Evolutionary conservation across 2,113 vertebrate species (phyloP), one percentile per base, ranked within the genome.

Genomic region (Aptenodytes forsteri): DNA sequence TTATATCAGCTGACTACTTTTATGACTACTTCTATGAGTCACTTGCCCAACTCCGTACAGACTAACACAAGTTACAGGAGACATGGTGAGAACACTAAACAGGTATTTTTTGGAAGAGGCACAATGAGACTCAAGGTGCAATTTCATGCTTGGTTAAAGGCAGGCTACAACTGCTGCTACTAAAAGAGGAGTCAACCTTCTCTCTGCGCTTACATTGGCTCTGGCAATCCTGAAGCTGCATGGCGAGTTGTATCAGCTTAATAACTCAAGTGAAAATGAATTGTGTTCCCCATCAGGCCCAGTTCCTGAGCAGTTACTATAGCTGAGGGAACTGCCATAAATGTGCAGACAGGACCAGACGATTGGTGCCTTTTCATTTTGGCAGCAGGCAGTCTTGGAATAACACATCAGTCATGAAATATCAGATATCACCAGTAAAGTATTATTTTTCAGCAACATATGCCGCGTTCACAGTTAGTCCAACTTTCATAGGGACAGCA

Each of bases 71-170:
- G 92, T 92, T 34, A 87, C 30, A 78, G 81, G 64, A 58, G 64
- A 81, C 49, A 1, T 7, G 23, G 12, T 7, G 46, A 93, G 64
- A 94, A 81, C 83, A 86, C 30, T 18, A 13, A 70, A 49, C 34
- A 80, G 67, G 67, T 80, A 73, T 65, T 85, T 83, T 87, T 62
- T 89, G 42, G 50, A 83, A 73, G 40, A 90, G 80, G 79, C 54
- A 89, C 89, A 87, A 30, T 20, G 50, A 92, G 52, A 91, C 61
- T 87, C 26, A 38, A 91, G 81, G 69, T 84, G 47, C 55, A 89
- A 91, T 97, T 97, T 94, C 78, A 89, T 52, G 91, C 73, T 84
- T 87, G 89, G 81, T 78, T 96, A 91, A 89, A 94, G 55, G 56
- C 69, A 85, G 80, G 23, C 38, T 89, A 44, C 18, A 87, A 87